These are phyloP conservation scores for Campoplex capitator DNA, from an alignment of 2,888 invertebrate genomes.

Conservation along the genomic window DNA sequence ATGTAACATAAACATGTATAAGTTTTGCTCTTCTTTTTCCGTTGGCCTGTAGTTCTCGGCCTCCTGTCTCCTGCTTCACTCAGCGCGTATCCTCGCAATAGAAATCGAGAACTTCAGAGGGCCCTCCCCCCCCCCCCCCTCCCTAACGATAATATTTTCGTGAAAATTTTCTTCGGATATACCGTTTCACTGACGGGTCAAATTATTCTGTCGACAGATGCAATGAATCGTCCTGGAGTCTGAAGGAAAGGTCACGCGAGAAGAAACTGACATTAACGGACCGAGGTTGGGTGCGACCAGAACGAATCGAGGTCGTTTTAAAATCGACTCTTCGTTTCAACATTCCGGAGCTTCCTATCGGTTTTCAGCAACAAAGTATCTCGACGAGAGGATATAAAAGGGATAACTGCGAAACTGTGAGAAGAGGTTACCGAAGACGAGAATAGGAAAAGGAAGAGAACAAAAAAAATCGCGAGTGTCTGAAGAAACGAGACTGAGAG, in stretches of 20 bases:
- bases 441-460: background rate
- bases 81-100: background rate
- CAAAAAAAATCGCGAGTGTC: background rate
- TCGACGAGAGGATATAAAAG: constrained; percentile 29
- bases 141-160: background rate
- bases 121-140: no score
- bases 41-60: constrained; percentile 3
- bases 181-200: constrained; percentile 23
- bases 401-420: constrained; percentile 36
- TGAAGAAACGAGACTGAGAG: background rate
- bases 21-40: constrained; percentile 1
- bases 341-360: constrained; percentile 14
- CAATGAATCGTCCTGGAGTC: background rate
- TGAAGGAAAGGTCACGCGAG: constrained; percentile 1
- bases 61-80: background rate
- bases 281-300: constrained; percentile 9
- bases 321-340: constrained; percentile 20
- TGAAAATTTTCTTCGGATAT: background rate
- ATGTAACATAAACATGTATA: background rate
- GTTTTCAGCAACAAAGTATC: background rate
- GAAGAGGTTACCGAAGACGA: constrained; percentile 14
- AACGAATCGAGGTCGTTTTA: constrained; percentile 8
- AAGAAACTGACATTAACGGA: constrained; percentile 21
- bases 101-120: background rate
- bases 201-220: constrained; percentile 63